These are phyloP conservation scores for Sardinella longiceps DNA, from an alignment of 2,797 vertebrate species.

Conservation along the genomic window DNA sequence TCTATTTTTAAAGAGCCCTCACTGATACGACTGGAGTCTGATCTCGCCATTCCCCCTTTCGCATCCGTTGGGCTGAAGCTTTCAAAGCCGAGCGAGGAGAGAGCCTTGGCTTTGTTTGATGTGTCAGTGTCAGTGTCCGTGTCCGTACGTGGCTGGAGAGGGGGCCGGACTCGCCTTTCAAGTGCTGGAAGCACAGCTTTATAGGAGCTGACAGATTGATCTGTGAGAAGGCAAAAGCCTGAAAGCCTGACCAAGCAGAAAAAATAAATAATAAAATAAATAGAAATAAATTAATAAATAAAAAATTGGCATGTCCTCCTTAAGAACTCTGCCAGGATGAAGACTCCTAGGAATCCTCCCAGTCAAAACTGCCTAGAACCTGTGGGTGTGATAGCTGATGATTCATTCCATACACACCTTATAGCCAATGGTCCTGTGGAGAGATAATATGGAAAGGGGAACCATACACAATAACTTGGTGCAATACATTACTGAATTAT, in stretches of 20 bases:
- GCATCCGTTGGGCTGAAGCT: constrained; percentile 44
- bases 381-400: too few species aligned
- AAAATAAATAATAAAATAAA: background rate
- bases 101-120: constrained; percentile 51
- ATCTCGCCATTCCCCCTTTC: constrained; percentile 56
- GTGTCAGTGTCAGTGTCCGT: constrained; percentile 45
- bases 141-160: constrained; percentile 27
- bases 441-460: background rate
- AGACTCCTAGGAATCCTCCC: too few species aligned
- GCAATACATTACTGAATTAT: background rate
- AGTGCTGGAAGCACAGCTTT: background rate
- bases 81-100: constrained; percentile 58
- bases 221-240: constrained; percentile 25
- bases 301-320: background rate
- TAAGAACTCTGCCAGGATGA: background rate
- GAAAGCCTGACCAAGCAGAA: constrained; percentile 45
- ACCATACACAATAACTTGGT: background rate
- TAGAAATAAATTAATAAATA: too few species aligned
- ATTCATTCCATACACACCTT: background rate
- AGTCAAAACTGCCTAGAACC: background rate
- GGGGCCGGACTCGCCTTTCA: constrained; percentile 22
- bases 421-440: too few species aligned
- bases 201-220: background rate
- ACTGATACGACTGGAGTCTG: constrained; percentile 63
- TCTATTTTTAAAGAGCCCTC: constrained; percentile 68